Percentiles rank a stretch among this genome's conserved stretches.
Conservation (phyloP, 2,888 invertebrate species). For the Tribolium freemani region DNA sequence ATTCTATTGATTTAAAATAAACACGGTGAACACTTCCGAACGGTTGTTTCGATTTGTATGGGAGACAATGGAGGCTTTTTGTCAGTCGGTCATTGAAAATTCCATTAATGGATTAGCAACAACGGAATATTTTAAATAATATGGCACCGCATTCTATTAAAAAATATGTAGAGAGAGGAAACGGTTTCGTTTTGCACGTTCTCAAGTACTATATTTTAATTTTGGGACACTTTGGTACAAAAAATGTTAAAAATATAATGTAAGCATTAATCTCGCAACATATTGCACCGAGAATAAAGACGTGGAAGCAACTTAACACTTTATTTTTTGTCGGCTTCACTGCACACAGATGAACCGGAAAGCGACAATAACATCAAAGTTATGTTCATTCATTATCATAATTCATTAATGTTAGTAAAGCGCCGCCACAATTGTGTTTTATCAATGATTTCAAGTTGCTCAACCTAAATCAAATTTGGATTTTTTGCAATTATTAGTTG, state of each 20-base stretch:
- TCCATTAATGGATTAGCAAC: background rate
- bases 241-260: background rate
- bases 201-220: too few species aligned
- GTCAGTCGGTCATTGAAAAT: background rate
- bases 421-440: background rate
- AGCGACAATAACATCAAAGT: constrained; percentile 6
- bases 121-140: background rate
- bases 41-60: background rate
- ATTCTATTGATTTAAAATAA: background rate
- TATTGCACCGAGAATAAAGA: background rate
- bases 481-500: background rate
- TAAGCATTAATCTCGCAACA: background rate
- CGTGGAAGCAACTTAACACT: background rate
- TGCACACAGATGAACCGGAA: constrained; percentile 17
- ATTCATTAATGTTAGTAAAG: constrained; percentile 12
- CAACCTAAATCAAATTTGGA: too few species aligned
- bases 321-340: constrained; percentile 1
- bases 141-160: too few species aligned
- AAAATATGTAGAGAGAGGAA: too few species aligned
- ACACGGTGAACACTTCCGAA: background rate
- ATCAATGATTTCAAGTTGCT: background rate
- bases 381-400: constrained; percentile 1
- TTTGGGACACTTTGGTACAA: too few species aligned
- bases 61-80: background rate
- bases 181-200: too few species aligned